These are phyloP conservation scores for Melanostigma gelatinosum DNA, from an alignment of 2,113 vertebrate genomes.

Conservation along the genomic window DNA sequence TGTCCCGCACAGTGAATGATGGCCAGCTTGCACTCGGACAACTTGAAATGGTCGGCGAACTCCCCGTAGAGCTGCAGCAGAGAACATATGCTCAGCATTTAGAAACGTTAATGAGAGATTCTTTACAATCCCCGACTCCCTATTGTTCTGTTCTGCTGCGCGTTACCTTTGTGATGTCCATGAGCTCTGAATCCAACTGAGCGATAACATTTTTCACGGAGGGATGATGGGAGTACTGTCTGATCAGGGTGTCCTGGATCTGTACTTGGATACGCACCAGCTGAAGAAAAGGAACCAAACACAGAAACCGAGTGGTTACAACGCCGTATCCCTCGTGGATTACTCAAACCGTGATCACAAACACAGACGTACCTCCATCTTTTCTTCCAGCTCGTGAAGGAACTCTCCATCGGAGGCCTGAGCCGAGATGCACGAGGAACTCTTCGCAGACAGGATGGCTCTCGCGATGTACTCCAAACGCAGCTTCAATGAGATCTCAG, in stretches of 20 bases:
- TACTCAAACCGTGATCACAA: background rate
- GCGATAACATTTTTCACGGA: conserved; percentile 93
- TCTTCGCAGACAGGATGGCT: conserved; percentile 97
- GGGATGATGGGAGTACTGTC: conserved; percentile 91
- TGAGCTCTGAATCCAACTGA: conserved; percentile 93
- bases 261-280: conserved; percentile 97
- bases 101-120: background rate
- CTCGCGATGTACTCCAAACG: conserved; percentile 95
- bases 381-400: conserved; percentile 95
- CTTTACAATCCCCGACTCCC: background rate
- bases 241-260: conserved; percentile 93
- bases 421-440: conserved; percentile 91
- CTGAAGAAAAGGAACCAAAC: conserved; percentile 69
- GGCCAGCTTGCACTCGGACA: conserved; percentile 96
- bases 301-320: background rate
- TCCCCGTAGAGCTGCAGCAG: conserved; percentile 91
- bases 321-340: background rate
- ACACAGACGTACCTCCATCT: conserved; percentile 90
- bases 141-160: background rate
- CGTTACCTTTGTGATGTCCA: conserved; percentile 96
- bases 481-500: conserved; percentile 95
- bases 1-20: conserved; percentile 97
- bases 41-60: conserved; percentile 95
- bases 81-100: background rate
- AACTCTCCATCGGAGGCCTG: conserved; percentile 96